Conservation (phyloP, 2,113 vertebrate species). For the Corynorhinus townsendii region DNA sequence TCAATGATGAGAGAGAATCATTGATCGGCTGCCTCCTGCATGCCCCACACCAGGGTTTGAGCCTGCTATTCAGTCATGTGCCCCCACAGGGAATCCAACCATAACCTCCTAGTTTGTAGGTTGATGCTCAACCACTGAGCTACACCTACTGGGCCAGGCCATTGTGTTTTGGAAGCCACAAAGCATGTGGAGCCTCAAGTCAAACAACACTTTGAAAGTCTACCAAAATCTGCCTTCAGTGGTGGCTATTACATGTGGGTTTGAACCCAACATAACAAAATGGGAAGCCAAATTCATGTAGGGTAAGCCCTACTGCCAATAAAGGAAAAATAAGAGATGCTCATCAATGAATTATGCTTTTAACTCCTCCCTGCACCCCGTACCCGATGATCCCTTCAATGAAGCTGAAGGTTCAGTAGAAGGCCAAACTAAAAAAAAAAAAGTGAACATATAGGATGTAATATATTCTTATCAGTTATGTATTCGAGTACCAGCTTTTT, state of each 20-base stretch:
- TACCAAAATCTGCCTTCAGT: constrained; percentile 79
- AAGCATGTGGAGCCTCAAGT: constrained; percentile 89
- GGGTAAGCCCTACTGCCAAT: constrained; percentile 91
- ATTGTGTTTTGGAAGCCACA: constrained; percentile 79
- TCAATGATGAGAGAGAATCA: too few relatives aligned
- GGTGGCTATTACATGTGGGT: background rate
- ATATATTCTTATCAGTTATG: constrained; percentile 30
- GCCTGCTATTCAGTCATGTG: too few relatives aligned
- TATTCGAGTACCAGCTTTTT: constrained; percentile 56
- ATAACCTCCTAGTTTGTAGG: too few relatives aligned
- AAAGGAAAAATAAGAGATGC: constrained; percentile 85
- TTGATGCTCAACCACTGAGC: too few relatives aligned
- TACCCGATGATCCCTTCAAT: constrained; percentile 90
- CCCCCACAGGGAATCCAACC: too few relatives aligned
- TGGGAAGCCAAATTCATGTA: background rate
- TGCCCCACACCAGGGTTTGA: too few relatives aligned
- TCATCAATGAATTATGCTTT: constrained; percentile 88
- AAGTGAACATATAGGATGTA: constrained; percentile 69
- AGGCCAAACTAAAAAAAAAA: constrained; percentile 91
- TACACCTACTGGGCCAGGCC: too few relatives aligned
- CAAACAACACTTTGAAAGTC: constrained; percentile 85
- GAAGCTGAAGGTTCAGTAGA: constrained; percentile 97
- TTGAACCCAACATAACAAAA: background rate
- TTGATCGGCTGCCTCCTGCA: too few relatives aligned
- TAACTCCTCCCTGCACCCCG: constrained; percentile 90